A percentile compares a stretch with the other conserved stretches of the same genome.
These are phyloP conservation scores for Halcyon leucocephala DNA, from an alignment of 2,797 vertebrate genomes.

Conservation along the genomic window DNA sequence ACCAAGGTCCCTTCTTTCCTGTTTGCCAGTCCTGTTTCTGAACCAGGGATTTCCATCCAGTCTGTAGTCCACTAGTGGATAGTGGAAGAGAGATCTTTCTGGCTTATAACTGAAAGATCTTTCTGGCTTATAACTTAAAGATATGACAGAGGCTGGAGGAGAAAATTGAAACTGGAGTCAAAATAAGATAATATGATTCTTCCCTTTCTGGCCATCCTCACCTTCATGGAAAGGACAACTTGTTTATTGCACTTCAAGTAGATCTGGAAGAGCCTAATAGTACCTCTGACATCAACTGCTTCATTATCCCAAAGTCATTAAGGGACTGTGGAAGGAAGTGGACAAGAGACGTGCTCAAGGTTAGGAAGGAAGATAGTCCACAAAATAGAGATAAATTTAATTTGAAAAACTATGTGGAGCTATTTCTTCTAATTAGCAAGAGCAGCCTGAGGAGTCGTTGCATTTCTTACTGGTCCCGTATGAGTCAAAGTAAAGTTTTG, in stretches of 20 bases:
- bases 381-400: conserved; percentile 10
- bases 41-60: background rate
- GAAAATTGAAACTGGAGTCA: background rate
- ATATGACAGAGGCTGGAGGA: background rate
- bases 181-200: background rate
- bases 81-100: background rate
- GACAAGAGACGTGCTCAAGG: background rate
- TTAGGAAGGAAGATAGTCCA: conserved; percentile 4
- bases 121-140: background rate
- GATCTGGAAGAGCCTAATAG: conserved; percentile 3
- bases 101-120: background rate
- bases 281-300: conserved; percentile 10
- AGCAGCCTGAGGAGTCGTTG: background rate
- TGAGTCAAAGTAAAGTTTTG: background rate
- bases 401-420: background rate
- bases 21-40: background rate
- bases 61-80: background rate
- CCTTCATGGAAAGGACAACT: conserved; percentile 11
- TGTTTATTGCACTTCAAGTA: conserved; percentile 34
- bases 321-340: background rate
- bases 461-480: background rate
- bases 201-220: background rate
- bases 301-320: background rate
- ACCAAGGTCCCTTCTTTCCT: background rate
- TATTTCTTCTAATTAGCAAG: conserved; percentile 28